Evolutionary conservation across 2,888 invertebrate genomes (phyloP).

Genomic region (Drosophila kokeensis): DNA sequence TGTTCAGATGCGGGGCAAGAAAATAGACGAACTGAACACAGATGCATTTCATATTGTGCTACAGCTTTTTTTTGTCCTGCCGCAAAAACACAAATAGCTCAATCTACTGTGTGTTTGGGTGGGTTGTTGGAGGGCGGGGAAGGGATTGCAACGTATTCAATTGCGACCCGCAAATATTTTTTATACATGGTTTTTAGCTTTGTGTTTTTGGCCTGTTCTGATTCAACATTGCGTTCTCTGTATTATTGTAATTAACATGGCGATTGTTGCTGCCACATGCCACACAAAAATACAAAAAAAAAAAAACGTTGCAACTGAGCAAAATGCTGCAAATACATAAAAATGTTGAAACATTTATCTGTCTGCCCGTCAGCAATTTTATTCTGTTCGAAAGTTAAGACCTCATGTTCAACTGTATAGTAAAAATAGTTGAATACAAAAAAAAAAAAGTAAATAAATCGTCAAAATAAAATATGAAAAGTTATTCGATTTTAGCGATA

Average conservation of each 20-base stretch:
- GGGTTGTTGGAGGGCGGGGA: fast-evolving
- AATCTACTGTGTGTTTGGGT: constrained; percentile 37
- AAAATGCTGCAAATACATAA: constrained; percentile 26
- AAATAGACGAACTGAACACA: constrained; percentile 38
- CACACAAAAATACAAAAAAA: background rate
- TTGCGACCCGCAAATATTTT: constrained; percentile 48
- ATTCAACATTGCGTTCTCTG: constrained; percentile 23
- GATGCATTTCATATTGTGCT: constrained; percentile 69
- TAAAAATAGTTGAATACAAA: background rate
- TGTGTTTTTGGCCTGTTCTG: constrained; percentile 23
- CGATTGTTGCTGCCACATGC: constrained; percentile 44
- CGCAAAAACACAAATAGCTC: constrained; percentile 63
- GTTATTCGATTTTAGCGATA: background rate
- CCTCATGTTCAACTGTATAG: background rate
- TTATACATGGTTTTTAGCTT: constrained; percentile 2
- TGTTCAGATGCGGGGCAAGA: constrained; percentile 39
- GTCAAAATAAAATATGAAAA: background rate
- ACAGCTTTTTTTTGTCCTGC: constrained; percentile 65
- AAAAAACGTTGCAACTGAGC: constrained; percentile 7
- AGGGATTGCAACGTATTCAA: constrained; percentile 48
- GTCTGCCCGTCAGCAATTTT: constrained; percentile 31
- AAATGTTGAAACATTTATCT: constrained; percentile 32
- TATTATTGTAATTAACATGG: constrained; percentile 72
- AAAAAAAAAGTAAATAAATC: background rate
- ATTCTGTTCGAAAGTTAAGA: background rate